A percentile compares a stretch with the other conserved stretches of the same genome.
Conservation (phyloP, 2,113 vertebrate genomes). For the Scopus umbretta region DNA sequence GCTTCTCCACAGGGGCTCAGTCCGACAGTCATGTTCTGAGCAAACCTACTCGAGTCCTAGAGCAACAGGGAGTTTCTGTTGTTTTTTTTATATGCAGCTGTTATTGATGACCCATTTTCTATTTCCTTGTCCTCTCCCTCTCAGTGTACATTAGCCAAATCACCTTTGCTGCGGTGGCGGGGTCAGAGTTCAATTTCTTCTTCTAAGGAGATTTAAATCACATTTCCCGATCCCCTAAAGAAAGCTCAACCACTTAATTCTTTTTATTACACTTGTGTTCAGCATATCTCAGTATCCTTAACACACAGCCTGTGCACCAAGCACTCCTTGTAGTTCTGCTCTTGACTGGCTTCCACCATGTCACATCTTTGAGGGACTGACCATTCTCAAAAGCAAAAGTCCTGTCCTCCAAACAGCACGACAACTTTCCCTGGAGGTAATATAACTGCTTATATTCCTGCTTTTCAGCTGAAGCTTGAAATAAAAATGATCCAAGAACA, state of each 20-base stretch:
- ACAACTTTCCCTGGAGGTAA: not conserved
- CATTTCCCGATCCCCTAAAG: not conserved
- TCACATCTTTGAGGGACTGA: not conserved
- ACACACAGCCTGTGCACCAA: not conserved
- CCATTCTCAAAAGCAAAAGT: not conserved
- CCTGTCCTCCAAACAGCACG: not conserved
- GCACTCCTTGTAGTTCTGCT: not conserved
- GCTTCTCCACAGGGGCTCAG: not conserved
- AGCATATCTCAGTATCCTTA: not conserved
- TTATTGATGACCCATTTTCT: not conserved
- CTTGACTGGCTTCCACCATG: not conserved
- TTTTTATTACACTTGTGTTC: not conserved
- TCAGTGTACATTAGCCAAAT: not conserved
- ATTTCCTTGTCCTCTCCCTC: not conserved
- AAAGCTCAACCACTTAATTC: not conserved
- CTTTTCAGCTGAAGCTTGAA: not conserved
- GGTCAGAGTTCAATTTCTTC: not conserved
- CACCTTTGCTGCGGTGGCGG: not conserved
- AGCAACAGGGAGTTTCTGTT: not conserved
- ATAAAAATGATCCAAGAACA: not conserved
- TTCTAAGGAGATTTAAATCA: not conserved
- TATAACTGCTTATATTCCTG: not conserved
- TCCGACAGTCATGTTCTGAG: not conserved
- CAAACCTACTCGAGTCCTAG: not conserved
- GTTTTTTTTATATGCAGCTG: not conserved